Percentiles rank a stretch among this genome's conserved stretches.
These are phyloP conservation scores for Linepithema humile DNA, from an alignment of 1,140 invertebrate genomes.

Conservation along the genomic window DNA sequence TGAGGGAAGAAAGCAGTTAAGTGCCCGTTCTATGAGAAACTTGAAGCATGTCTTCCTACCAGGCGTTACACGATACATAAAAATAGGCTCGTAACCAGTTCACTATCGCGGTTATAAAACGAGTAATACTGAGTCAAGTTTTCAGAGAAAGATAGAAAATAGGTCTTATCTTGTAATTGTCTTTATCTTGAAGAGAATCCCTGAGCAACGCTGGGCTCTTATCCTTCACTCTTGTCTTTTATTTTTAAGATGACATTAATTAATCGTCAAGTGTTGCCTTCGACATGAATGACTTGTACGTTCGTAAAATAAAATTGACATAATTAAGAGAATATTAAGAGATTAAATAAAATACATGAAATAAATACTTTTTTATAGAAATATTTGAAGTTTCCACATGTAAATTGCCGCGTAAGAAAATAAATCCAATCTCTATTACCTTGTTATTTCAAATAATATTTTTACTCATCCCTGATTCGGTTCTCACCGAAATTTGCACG, in stretches of 20 bases:
- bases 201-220: too few relatives aligned
- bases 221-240: not conserved
- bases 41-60: constrained; percentile 9
- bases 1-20: constrained; percentile 10
- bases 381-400: not conserved
- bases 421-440: too few relatives aligned
- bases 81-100: constrained; percentile 2
- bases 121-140: not conserved
- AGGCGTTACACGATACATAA: not conserved
- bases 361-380: not conserved
- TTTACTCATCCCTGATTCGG: constrained; percentile 16
- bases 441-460: not conserved
- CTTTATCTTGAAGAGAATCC: not conserved
- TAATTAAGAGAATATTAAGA: not conserved
- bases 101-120: constrained; percentile 10
- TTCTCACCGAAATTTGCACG: constrained; percentile 37
- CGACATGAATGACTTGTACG: not conserved
- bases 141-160: not conserved
- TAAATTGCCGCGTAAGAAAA: too few relatives aligned
- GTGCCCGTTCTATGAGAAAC: constrained; percentile 30
- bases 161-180: not conserved
- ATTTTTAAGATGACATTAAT: not conserved
- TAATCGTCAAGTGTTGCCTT: not conserved
- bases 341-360: not conserved
- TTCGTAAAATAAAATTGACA: not conserved